Conservation (phyloP, 2,113 vertebrate species). For the Solenodon paradoxus region DNA sequence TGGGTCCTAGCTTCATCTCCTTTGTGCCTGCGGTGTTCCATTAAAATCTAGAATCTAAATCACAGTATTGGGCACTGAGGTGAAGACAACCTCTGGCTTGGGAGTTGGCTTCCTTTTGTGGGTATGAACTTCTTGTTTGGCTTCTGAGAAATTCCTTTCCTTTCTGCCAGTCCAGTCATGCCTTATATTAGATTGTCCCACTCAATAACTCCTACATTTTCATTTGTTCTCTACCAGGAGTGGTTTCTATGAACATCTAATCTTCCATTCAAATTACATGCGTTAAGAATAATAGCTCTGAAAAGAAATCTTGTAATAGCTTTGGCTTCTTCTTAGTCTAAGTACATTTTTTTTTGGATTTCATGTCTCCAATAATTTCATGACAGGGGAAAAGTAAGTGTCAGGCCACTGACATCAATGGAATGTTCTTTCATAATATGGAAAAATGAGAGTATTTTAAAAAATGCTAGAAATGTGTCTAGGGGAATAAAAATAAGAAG, state of each 20-base stretch:
- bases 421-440: not conserved
- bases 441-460: constrained; percentile 48
- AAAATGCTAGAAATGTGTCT: not conserved
- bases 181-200: not conserved
- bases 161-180: not conserved
- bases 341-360: constrained; percentile 45
- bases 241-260: not conserved
- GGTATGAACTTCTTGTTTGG: not conserved
- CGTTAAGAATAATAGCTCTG: constrained; percentile 33
- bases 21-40: not conserved
- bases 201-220: not conserved
- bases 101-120: not conserved
- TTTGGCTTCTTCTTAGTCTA: not conserved
- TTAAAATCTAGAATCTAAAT: not conserved
- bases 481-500: not conserved
- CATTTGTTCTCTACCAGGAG: not conserved
- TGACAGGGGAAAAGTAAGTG: not conserved
- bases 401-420: not conserved
- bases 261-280: not conserved
- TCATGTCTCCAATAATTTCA: not conserved
- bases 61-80: not conserved
- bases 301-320: not conserved
- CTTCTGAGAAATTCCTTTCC: not conserved
- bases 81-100: not conserved
- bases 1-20: not conserved